Evolutionary conservation across 2,888 invertebrate genomes (phyloP), one percentile per base, ranked within the genome.

Genomic region (Scaptomyza cyrtandrae): DNA sequence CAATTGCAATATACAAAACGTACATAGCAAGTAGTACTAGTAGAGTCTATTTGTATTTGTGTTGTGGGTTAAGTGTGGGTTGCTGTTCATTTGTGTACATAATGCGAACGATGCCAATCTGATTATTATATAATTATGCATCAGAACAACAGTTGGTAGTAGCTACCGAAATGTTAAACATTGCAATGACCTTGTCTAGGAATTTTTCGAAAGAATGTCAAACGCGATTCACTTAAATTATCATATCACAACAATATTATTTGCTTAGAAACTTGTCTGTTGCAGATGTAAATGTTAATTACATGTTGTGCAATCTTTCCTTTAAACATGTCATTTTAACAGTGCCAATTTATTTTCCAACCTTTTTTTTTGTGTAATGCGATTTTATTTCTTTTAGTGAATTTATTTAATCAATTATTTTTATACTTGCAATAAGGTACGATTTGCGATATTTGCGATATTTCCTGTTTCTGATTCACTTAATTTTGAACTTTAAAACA

Each of bases 91-190:
- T n/a, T 49, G 62, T 11, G 35, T 19, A 48, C 52, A 39, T 29
- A 50, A 67, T 43, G 44, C 29, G 24, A 61, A 24, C 31, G 50
- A 41, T 52, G 46, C 37, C 61, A 69, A 69, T 62, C 62, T 67
- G 41, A n/a, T 29, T 52, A 52, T 52, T 66, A 58, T 53, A 54
- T 67, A 64, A 62, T 62, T 62, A 64, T 66, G 56, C 66, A 66
- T 52, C 35, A 39, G 33, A 31, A 31, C n/a, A 9, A 14, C 27
- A 16, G 27, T 19, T 35, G 16, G 19, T 24, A 33, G 67, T 37
- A 24, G 70, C 70, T 70, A 70, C 70, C 43, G 70, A 63, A 70
- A 60, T 70, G 44, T 45, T 54, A 35, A 37, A 57, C 54, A 45
- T 31, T 44, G 16, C 31, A 19, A 16, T 48, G 29, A 70, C 45